A percentile compares a stretch with the other conserved stretches of the same genome.
Evolutionary conservation across 2,797 vertebrate genomes (phyloP).

Genomic region (Typhlichthys eigenmanni): DNA sequence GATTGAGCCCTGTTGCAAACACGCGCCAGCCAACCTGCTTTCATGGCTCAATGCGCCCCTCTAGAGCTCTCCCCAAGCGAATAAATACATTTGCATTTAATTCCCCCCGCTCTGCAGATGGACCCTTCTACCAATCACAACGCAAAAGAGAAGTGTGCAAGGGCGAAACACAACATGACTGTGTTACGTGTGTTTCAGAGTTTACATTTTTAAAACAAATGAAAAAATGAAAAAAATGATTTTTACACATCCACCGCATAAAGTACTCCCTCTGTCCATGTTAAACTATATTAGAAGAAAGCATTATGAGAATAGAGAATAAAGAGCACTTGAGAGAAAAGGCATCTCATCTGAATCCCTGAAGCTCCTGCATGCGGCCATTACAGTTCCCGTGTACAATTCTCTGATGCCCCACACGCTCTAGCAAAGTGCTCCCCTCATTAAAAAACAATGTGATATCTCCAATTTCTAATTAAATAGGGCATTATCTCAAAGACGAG

Average conservation of each 20-base stretch:
- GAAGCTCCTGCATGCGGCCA: conserved; percentile 52
- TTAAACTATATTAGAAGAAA: conserved; percentile 58
- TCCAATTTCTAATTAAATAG: conserved; percentile 91
- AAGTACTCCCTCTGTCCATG: conserved; percentile 57
- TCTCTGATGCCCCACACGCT: conserved; percentile 68
- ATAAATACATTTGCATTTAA: conserved; percentile 67
- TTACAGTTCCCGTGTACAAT: conserved; percentile 71
- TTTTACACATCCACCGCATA: conserved; percentile 29
- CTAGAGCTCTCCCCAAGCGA: conserved; percentile 49
- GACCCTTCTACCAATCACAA: conserved; percentile 29
- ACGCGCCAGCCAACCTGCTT: conserved; percentile 38
- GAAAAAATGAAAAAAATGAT: conserved; percentile 15
- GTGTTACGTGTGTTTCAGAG: not conserved
- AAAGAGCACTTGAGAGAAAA: conserved; percentile 68
- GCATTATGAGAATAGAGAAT: conserved; percentile 55
- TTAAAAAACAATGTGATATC: conserved; percentile 82
- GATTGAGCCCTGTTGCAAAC: conserved; percentile 54
- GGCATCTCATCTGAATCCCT: conserved; percentile 61
- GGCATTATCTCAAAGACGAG: conserved; percentile 87
- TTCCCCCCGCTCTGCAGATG: conserved; percentile 44
- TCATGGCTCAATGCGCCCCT: conserved; percentile 55
- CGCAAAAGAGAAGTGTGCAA: conserved; percentile 46
- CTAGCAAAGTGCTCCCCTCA: conserved; percentile 76
- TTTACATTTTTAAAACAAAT: conserved; percentile 27
- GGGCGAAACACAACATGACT: conserved; percentile 26